A percentile compares a stretch with the other conserved stretches of the same genome.
Conservation (phyloP, 2,113 vertebrate species). For the human (Homo sapiens) region GRCh38 chr21:44082001-44082500, state of each 20-base stretch:
- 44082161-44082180: not conserved
- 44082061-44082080: accelerated
- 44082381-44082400: not conserved
- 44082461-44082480: not conserved
- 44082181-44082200: not conserved
- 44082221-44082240: too few species aligned
- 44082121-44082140: not conserved
- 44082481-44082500: not conserved
- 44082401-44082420: not conserved
- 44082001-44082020: not conserved
- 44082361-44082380: not conserved
- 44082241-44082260: not conserved
- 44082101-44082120: not conserved
- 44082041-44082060: accelerated
- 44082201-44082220: not conserved
- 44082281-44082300: accelerated
- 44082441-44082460: not conserved
- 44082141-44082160: not conserved
- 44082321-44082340: accelerated
- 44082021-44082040: not conserved
- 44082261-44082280: accelerated
- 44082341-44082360: not conserved
- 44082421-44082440: not conserved
- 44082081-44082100: accelerated
- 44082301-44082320: too few species aligned